Conservation (phyloP, 2,113 vertebrate genomes). For the Andinoacara biseriatus region DNA sequence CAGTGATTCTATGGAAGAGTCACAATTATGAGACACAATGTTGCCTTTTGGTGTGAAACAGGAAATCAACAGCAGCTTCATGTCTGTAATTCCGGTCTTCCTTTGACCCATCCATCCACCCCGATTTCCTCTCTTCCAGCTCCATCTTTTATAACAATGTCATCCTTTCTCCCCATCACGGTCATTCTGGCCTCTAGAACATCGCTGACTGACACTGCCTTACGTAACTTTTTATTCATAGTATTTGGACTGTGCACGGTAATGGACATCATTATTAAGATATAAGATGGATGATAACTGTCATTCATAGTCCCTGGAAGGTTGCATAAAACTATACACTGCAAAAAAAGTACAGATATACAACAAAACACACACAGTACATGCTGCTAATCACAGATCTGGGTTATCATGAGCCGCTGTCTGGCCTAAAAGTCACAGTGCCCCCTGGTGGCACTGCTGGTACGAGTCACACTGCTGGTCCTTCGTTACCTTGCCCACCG, state of each 20-base stretch:
- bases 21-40: not conserved
- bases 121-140: not conserved
- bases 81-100: not conserved
- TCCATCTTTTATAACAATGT: not conserved
- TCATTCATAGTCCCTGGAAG: not conserved
- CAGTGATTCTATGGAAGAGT: not conserved
- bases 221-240: not conserved
- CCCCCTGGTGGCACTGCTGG: not conserved
- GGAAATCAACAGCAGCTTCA: not conserved
- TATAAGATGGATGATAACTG: not conserved
- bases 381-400: not conserved
- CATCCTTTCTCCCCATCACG: not conserved
- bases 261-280: not conserved
- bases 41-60: not conserved
- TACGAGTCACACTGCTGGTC: not conserved
- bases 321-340: not conserved
- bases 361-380: not conserved
- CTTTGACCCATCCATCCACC: not conserved
- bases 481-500: not conserved
- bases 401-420: not conserved
- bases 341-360: not conserved
- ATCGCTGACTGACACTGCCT: not conserved
- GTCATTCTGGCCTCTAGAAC: not conserved
- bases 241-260: not conserved
- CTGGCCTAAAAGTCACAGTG: not conserved